These are phyloP conservation scores for Garra rufa DNA, from an alignment of 2,113 vertebrate species.

Conservation along the genomic window DNA sequence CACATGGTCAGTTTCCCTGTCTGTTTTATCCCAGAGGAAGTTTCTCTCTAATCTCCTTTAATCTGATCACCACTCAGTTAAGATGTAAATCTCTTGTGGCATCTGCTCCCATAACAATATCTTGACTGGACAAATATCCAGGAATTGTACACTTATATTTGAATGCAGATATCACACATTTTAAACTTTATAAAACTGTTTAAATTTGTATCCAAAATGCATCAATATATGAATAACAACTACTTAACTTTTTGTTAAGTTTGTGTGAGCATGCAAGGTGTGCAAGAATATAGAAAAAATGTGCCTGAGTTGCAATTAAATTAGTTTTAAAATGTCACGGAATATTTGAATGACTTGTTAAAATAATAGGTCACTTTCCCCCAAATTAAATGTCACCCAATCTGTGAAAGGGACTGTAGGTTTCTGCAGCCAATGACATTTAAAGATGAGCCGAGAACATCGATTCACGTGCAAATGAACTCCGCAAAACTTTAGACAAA, in stretches of 20 bases:
- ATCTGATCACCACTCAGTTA: slow-evolving; percentile 61
- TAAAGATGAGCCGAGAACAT: slow-evolving; percentile 47
- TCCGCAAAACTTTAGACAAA: not conserved
- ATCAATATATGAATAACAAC: not conserved
- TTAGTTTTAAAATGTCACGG: not conserved
- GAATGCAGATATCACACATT: not conserved
- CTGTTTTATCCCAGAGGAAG: slow-evolving; percentile 20
- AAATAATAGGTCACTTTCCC: not conserved
- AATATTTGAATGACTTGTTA: not conserved
- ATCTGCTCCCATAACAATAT: slow-evolving; percentile 60
- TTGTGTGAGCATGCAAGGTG: not conserved
- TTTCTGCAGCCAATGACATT: slow-evolving; percentile 45
- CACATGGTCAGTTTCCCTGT: not conserved
- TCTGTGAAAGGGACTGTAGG: not conserved
- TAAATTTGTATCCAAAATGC: not conserved
- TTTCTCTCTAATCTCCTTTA: slow-evolving; percentile 61
- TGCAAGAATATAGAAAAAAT: not conserved
- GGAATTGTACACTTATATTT: not conserved
- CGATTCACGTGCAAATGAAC: not conserved
- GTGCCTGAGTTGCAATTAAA: no score
- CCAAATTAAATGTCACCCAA: slow-evolving; percentile 11
- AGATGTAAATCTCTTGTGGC: slow-evolving; percentile 52
- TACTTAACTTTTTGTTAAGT: not conserved
- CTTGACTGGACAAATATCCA: slow-evolving; percentile 15
- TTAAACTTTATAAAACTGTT: not conserved